Evolutionary conservation across 2,888 invertebrate genomes (phyloP).

Genomic region (Pristionchus arcanus): DNA sequence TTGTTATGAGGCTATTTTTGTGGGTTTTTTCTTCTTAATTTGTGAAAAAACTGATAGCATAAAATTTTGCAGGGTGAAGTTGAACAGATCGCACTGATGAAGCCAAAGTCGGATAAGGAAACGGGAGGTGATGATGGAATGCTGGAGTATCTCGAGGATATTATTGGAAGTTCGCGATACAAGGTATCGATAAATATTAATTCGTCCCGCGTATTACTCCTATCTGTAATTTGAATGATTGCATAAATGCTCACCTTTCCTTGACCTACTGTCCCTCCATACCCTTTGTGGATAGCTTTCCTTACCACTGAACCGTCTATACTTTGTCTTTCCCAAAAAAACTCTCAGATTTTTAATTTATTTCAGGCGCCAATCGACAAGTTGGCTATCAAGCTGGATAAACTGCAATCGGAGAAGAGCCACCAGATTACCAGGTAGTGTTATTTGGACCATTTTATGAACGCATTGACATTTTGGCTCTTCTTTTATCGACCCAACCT

Average conservation of each 20-base stretch:
- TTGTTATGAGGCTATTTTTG: background rate
- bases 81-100: constrained; percentile 99
- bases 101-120: constrained; percentile 90
- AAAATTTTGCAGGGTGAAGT: constrained; percentile 90
- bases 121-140: constrained; percentile 88
- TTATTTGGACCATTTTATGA: background rate
- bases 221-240: too few species aligned
- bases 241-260: too few species aligned
- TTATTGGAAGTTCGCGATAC: constrained; percentile 88
- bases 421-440: constrained; percentile 82
- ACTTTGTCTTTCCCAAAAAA: too few species aligned
- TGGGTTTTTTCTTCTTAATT: background rate
- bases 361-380: constrained; percentile 83
- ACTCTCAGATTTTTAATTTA: too few species aligned
- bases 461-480: too few species aligned
- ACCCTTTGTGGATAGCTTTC: too few species aligned
- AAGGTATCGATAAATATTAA: too few species aligned
- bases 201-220: too few species aligned
- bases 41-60: background rate
- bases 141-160: constrained; percentile 98
- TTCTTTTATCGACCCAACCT: too few species aligned
- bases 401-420: constrained; percentile 86
- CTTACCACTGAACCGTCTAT: too few species aligned
- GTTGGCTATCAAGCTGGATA: constrained; percentile 87
- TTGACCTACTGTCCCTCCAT: too few species aligned